These are phyloP conservation scores for Eptatretus burgeri DNA, from an alignment of 2,113 vertebrate species.

Conservation along the genomic window DNA sequence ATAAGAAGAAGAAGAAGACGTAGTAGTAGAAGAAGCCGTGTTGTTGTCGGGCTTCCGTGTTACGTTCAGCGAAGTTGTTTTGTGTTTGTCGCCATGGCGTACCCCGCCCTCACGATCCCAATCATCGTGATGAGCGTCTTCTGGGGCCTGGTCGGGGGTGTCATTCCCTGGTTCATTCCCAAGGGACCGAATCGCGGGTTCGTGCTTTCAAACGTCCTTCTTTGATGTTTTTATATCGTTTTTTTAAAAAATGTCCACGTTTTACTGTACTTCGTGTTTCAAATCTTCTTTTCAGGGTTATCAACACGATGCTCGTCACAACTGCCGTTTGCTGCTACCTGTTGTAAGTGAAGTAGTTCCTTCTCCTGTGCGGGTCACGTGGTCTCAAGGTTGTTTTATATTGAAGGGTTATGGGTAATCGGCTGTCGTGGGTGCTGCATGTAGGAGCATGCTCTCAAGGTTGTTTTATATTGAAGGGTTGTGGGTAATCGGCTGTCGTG, in stretches of 20 bases:
- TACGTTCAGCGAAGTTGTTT: too few relatives aligned
- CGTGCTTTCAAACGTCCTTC: constrained; percentile 11
- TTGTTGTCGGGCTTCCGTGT: too few relatives aligned
- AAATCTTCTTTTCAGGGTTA: constrained; percentile 26
- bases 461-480: too few relatives aligned
- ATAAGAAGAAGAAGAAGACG: too few relatives aligned
- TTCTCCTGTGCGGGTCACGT: too few relatives aligned
- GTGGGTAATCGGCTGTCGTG: too few relatives aligned
- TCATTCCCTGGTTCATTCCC: constrained; percentile 74
- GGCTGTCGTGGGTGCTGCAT: too few relatives aligned
- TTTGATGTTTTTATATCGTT: too few relatives aligned
- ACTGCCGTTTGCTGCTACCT: constrained; percentile 77
- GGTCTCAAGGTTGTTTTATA: too few relatives aligned
- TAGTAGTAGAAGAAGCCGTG: too few relatives aligned
- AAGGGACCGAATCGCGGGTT: constrained; percentile 89
- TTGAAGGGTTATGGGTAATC: too few relatives aligned
- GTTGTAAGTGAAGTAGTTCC: constrained; percentile 36
- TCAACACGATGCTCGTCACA: constrained; percentile 73
- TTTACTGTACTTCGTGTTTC: background rate
- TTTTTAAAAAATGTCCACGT: background rate
- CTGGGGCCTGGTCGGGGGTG: constrained; percentile 62
- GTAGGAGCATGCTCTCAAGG: too few relatives aligned
- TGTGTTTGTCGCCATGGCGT: constrained; percentile 27
- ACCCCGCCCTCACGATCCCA: constrained; percentile 53
- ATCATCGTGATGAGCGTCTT: constrained; percentile 73